Evolutionary conservation across 2,113 vertebrate species (phyloP).

Genomic region (Craseonycteris thonglongyai): DNA sequence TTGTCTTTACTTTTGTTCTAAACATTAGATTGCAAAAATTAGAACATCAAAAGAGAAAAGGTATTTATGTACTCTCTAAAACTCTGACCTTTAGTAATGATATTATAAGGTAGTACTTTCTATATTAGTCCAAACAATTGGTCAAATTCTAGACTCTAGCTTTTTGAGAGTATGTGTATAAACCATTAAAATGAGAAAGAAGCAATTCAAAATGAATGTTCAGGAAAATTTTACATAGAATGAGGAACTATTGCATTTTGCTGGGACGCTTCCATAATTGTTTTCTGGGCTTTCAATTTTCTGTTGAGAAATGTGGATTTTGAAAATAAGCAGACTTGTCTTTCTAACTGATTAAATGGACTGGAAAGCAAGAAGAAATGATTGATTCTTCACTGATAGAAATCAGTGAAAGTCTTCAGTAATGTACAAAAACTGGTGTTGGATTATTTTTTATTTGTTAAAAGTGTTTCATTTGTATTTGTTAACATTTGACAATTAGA

Average conservation of each 20-base stretch:
- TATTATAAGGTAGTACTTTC: not conserved
- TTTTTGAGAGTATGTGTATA: not conserved
- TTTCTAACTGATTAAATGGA: conserved; percentile 4
- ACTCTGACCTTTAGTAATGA: not conserved
- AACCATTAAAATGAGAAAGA: not conserved
- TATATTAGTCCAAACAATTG: not conserved
- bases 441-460: not conserved
- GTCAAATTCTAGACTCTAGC: not conserved
- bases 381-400: not conserved
- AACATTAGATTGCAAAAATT: not conserved
- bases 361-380: not conserved
- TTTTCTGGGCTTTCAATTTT: conserved; percentile 8
- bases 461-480: not conserved
- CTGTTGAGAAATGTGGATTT: not conserved
- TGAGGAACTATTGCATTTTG: not conserved
- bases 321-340: not conserved
- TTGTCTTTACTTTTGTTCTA: not conserved
- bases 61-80: not conserved
- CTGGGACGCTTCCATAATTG: not conserved
- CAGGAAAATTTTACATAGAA: not conserved
- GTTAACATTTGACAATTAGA: not conserved
- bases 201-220: not conserved
- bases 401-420: not conserved
- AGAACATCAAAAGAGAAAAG: not conserved
- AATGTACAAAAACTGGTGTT: not conserved